These are phyloP conservation scores for Aphelenchoides besseyi DNA, from an alignment of 1,140 invertebrate species.

Conservation along the genomic window DNA sequence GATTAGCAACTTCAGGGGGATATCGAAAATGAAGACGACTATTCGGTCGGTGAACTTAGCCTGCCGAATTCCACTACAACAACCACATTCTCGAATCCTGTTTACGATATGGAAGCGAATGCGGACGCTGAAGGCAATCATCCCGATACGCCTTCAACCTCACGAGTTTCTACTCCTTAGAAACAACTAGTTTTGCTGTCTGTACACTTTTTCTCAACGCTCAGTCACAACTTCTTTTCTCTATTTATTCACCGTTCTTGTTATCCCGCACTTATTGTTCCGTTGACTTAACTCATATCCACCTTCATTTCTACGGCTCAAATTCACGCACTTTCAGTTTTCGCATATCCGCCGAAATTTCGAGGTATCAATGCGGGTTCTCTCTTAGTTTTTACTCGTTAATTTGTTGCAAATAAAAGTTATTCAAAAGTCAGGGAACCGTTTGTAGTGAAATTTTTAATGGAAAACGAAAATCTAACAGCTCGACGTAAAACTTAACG, in stretches of 20 bases:
- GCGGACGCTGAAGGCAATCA: conserved; percentile 12
- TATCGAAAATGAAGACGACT: conserved; percentile 3
- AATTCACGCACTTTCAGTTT: no score
- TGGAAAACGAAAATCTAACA: no score
- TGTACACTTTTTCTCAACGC: background rate
- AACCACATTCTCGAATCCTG: conserved; percentile 61
- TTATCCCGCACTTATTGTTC: no score
- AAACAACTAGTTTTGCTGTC: background rate
- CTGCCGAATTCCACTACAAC: conserved; percentile 27
- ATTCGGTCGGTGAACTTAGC: conserved; percentile 24
- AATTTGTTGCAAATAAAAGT: no score
- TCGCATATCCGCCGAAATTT: no score
- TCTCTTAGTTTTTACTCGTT: no score
- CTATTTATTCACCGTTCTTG: conserved; percentile 2
- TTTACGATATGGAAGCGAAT: conserved; percentile 55
- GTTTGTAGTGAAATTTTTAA: no score
- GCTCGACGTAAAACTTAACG: no score
- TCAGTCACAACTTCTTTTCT: background rate
- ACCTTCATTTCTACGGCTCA: no score
- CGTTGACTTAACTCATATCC: no score
- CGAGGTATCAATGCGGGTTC: no score
- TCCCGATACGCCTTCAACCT: conserved; percentile 37
- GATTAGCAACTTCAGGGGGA: conserved; percentile 3
- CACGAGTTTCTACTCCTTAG: conserved; percentile 32
- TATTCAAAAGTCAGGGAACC: no score